Evolutionary conservation across 2,113 vertebrate species (phyloP).

Genomic region (Misgurnus anguillicaudatus): DNA sequence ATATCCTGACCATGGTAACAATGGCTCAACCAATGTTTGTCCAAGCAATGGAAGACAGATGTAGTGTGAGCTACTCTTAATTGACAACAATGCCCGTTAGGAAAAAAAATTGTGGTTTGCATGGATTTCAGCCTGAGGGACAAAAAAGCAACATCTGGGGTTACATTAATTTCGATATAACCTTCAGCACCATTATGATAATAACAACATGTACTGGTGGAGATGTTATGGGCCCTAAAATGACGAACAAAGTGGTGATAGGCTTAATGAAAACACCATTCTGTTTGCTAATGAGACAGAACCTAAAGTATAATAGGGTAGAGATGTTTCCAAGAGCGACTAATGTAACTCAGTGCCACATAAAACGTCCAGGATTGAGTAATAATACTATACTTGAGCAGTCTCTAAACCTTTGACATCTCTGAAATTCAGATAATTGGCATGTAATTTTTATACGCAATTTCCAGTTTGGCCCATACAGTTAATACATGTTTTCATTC

Average conservation of each 20-base stretch:
- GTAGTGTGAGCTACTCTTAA: no score
- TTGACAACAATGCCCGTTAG: not conserved
- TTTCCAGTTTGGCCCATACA: conserved; percentile 26
- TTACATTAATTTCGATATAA: not conserved
- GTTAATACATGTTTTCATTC: not conserved
- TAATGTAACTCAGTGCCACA: not conserved
- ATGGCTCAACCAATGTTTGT: no score
- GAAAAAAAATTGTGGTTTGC: not conserved
- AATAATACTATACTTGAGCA: not conserved
- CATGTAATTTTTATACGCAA: not conserved
- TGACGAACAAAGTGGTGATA: not conserved
- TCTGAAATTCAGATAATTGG: not conserved
- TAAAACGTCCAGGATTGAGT: not conserved
- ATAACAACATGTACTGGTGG: not conserved
- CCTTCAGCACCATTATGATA: conserved; percentile 5
- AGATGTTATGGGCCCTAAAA: conserved; percentile 13
- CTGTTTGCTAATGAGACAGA: conserved; percentile 7
- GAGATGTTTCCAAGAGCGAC: not conserved
- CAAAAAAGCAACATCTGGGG: not conserved
- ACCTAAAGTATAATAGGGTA: not conserved
- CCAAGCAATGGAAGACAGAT: no score
- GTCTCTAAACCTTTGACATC: not conserved
- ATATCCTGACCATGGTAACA: not conserved
- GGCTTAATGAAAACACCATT: conserved; percentile 23
- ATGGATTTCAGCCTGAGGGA: conserved; percentile 7